These are phyloP conservation scores for Vultur gryphus DNA, from an alignment of 2,797 vertebrate genomes.

Conservation along the genomic window DNA sequence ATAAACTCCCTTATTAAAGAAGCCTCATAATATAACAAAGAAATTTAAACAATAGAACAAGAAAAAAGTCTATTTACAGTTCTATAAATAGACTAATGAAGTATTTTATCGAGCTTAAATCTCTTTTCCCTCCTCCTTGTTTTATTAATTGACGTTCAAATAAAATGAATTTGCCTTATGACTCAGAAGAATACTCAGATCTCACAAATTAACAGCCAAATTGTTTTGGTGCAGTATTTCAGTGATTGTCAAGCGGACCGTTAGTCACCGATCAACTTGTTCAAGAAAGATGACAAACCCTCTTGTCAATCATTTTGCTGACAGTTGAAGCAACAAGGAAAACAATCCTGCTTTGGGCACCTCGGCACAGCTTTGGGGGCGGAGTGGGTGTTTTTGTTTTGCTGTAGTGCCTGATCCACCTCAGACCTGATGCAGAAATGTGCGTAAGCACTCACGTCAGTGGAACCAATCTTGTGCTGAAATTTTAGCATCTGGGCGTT, in stretches of 20 bases:
- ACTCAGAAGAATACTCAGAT: constrained; percentile 39
- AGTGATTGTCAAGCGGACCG: neutral
- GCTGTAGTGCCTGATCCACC: neutral
- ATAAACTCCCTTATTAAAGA: neutral
- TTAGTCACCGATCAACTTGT: constrained; percentile 16
- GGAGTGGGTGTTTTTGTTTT: neutral
- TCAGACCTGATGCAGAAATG: neutral
- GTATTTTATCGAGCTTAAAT: neutral
- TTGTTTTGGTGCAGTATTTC: constrained; percentile 37
- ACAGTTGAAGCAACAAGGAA: neutral
- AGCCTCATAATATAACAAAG: rapidly evolving
- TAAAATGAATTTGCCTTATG: constrained; percentile 29
- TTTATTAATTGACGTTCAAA: constrained; percentile 34
- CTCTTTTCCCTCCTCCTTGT: neutral
- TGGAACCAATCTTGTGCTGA: neutral
- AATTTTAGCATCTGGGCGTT: neutral
- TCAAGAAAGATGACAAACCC: neutral
- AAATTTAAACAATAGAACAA: neutral
- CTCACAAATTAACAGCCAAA: constrained; percentile 49
- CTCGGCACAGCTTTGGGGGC: neutral
- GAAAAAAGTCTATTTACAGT: neutral
- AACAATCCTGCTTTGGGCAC: neutral
- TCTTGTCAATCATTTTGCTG: neutral
- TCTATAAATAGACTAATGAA: neutral
- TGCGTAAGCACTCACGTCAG: rapidly evolving